phyloP scores from a whole-genome alignment of 2,888 invertebrate genomes.

The Toxonevra muliebris region DNA sequence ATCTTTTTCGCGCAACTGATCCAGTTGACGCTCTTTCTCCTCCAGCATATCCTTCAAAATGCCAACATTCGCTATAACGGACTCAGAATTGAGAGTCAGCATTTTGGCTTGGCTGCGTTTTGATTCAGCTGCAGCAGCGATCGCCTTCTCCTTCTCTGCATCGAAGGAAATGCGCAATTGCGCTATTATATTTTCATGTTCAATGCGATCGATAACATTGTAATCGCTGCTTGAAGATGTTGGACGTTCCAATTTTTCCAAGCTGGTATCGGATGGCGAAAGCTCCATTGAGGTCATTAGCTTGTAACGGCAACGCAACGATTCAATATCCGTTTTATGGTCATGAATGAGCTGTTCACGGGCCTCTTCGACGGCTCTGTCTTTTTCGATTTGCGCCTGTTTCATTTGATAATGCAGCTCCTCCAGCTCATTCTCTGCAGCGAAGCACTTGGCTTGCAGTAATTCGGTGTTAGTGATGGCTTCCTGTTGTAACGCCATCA shows the following conservation, averaged over 20 bases:
- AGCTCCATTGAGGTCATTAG: conserved; percentile 81
- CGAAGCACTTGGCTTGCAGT: conserved; percentile 33
- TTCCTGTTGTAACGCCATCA: conserved; percentile 70
- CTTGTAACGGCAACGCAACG: conserved; percentile 77
- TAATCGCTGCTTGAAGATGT: conserved; percentile 42
- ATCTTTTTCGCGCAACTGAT: conserved; percentile 72
- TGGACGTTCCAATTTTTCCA: conserved; percentile 68
- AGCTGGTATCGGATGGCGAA: conserved; percentile 79
- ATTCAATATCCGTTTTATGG: conserved; percentile 82
- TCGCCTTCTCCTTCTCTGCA: conserved; percentile 69
- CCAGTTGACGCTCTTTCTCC: conserved; percentile 78
- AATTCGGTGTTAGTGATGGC: conserved; percentile 48
- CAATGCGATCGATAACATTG: conserved; percentile 46
- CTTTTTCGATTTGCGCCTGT: conserved; percentile 55
- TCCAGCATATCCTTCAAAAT: conserved; percentile 72
- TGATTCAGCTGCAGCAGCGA: conserved; percentile 68
- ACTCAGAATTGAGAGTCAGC: conserved; percentile 54
- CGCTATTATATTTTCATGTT: conserved; percentile 73
- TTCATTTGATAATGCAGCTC: conserved; percentile 54
- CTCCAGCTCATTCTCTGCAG: conserved; percentile 44
- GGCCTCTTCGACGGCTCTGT: conserved; percentile 73
- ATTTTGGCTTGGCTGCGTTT: conserved; percentile 57
- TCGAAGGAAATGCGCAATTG: conserved; percentile 72
- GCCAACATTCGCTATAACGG: conserved; percentile 69
- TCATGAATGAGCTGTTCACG: conserved; percentile 76